phyloP scores from a whole-genome alignment of 2,113 vertebrate genomes.

The Perca flavescens region DNA sequence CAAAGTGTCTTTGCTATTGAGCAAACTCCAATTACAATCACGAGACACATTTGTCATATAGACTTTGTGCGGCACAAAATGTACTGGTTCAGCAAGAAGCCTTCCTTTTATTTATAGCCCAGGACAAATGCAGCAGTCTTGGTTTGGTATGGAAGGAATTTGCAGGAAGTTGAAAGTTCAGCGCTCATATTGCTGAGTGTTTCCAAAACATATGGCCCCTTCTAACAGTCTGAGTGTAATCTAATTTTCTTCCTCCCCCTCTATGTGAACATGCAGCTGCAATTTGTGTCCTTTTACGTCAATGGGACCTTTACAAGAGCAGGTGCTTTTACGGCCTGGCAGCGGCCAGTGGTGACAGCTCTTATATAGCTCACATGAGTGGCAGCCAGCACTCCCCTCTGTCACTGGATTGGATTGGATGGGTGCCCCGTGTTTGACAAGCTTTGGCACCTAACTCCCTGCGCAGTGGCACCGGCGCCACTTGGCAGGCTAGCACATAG shows the following conservation, averaged over 20 bases:
- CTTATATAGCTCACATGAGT: conserved; percentile 43
- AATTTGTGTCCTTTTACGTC: conserved; percentile 6
- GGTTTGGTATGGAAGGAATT: conserved; percentile 40
- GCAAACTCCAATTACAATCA: conserved; percentile 71
- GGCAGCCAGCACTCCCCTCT: conserved; percentile 42
- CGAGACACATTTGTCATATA: conserved; percentile 69
- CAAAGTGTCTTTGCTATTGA: conserved; percentile 44
- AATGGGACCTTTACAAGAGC: conserved; percentile 6
- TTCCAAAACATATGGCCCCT: conserved; percentile 17
- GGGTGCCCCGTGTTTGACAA: conserved; percentile 67
- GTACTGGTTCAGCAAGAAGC: conserved; percentile 58
- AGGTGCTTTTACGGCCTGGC: conserved; percentile 50
- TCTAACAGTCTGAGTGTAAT: conserved; percentile 4
- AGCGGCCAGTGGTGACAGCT: neutral
- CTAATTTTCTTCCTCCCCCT: neutral
- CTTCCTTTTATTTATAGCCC: conserved; percentile 52
- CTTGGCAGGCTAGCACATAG: conserved; percentile 56
- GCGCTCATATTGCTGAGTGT: conserved; percentile 3
- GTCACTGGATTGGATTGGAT: conserved; percentile 63
- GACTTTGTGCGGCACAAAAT: conserved; percentile 57
- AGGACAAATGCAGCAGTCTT: conserved; percentile 19
- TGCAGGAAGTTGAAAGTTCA: conserved; percentile 47
- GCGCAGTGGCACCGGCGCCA: conserved; percentile 37
- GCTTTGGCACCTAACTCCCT: conserved; percentile 56
- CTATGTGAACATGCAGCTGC: conserved; percentile 3